Conservation (phyloP, 2,113 vertebrate genomes). For the Lepus americanus region DNA sequence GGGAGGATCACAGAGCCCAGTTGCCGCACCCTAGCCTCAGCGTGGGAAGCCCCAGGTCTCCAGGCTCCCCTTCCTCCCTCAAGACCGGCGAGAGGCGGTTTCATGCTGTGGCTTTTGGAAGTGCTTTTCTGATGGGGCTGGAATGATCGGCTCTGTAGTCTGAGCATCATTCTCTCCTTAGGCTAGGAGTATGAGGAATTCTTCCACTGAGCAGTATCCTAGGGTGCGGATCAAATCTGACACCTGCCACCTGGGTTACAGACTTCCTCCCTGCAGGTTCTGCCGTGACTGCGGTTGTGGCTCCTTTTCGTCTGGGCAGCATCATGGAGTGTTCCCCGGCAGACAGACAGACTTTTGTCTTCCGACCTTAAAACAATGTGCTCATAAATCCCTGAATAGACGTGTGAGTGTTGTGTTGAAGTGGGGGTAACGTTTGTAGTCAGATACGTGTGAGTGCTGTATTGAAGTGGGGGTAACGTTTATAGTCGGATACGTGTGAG, state of each 20-base stretch:
- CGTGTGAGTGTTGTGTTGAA: neutral
- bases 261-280: neutral
- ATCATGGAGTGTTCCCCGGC: neutral
- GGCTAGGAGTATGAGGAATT: neutral
- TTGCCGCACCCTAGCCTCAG: neutral
- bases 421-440: neutral
- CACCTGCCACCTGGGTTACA: neutral
- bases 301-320: neutral
- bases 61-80: neutral
- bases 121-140: conserved; percentile 26
- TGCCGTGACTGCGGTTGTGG: neutral
- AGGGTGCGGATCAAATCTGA: neutral
- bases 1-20: neutral
- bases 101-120: neutral
- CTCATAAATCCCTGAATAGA: neutral
- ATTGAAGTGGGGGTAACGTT: neutral
- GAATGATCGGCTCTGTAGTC: neutral
- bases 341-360: neutral
- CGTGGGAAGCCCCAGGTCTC: neutral
- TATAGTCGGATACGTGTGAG: neutral
- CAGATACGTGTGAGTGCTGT: neutral
- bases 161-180: conserved; percentile 6
- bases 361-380: neutral
- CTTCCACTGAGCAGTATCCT: neutral
- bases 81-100: neutral